Conservation (phyloP, 2,888 invertebrate species). For the Lordiphosa fenestrarum region DNA sequence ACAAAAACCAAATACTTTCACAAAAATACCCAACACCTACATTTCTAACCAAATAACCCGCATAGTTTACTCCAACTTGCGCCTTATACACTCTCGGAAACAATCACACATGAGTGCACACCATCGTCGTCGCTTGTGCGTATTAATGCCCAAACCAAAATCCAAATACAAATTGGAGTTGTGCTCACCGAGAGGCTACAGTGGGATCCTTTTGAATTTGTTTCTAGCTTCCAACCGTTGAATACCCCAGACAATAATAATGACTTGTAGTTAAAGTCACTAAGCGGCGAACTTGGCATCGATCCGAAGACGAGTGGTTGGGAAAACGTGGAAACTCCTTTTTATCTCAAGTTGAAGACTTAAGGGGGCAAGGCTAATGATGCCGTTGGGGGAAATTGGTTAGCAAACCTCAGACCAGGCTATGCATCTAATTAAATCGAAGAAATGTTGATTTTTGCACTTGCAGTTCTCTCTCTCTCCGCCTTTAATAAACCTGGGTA, state of each 20-base stretch:
- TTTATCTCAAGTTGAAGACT: conserved; percentile 28
- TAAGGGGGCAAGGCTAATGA: conserved; percentile 47
- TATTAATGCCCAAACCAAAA: conserved; percentile 46
- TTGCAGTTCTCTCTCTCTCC: conserved; percentile 15
- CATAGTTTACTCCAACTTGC: conserved; percentile 6
- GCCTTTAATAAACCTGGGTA: conserved; percentile 45
- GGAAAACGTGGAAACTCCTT: conserved; percentile 28
- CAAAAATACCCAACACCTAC: neutral
- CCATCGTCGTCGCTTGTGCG: conserved; percentile 34
- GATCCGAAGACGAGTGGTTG: neutral
- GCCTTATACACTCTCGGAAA: conserved; percentile 28
- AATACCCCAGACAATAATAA: conserved; percentile 68
- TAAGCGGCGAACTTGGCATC: conserved; percentile 36
- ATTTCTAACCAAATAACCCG: neutral
- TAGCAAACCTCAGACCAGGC: conserved; percentile 5
- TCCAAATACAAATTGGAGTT: conserved; percentile 65
- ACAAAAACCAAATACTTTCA: conserved; percentile 8
- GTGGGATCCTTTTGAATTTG: conserved; percentile 26
- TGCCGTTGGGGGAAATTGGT: conserved; percentile 49
- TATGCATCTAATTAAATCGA: conserved; percentile 65
- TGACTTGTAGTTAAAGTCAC: conserved; percentile 64
- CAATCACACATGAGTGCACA: conserved; percentile 65
- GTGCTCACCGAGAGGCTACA: conserved; percentile 6
- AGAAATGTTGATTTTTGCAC: conserved; percentile 29
- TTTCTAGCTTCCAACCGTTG: conserved; percentile 23